Base-by-base conservation (phyloP, 2,113 vertebrate genomes). In the Phylloscopus trochilus region DNA sequence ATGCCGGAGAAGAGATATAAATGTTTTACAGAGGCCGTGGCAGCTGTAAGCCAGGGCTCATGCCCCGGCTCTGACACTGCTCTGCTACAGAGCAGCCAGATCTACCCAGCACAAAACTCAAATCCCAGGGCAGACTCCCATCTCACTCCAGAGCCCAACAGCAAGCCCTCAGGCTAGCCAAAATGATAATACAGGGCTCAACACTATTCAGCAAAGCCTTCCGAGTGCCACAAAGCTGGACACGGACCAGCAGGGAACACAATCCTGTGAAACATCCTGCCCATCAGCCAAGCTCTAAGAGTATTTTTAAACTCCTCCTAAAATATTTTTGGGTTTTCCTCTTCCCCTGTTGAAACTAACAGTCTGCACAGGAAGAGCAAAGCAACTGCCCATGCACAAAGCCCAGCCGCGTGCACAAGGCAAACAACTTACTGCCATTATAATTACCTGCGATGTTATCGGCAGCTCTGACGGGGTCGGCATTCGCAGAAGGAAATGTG, bases 311-410 rank as follows among this genome's bases (percentile, higher is more conserved):
- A 95, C 66, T 60, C 64, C 87, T 96, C 43, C 88, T 68, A 77
- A 96, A 95, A 95, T 96, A 96, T 87, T 94, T 92, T 92, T 75
- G 86, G 93, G 62, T 68, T 96, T 96, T 96, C 93, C 95, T 96
- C 53, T 96, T 96, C 94, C 93, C 94, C 66, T 95, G 88, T 78
- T 68, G 80, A 94, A 96, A 68, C 92, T 81, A 93, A 93, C 76
- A 89, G 85, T 60, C 88, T 86, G 62, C 73, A 87, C 93, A 96
- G 95, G 95, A 96, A 96, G 75, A 95, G 33, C 2, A 0, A 52
- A 92, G 90, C 93, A 87, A 76, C 69, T 26, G 15, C 87, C 86
- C 1, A 41, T 72, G 68, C 53, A 41, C 58, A 64, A 75, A 89
- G 87, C 91, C 23, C 10, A 2, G 82, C 83, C 6, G 4, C n/a